Evolutionary conservation across 2,888 invertebrate genomes (phyloP), one percentile per base, ranked within the genome.

Genomic region (Calameuta idolon): DNA sequence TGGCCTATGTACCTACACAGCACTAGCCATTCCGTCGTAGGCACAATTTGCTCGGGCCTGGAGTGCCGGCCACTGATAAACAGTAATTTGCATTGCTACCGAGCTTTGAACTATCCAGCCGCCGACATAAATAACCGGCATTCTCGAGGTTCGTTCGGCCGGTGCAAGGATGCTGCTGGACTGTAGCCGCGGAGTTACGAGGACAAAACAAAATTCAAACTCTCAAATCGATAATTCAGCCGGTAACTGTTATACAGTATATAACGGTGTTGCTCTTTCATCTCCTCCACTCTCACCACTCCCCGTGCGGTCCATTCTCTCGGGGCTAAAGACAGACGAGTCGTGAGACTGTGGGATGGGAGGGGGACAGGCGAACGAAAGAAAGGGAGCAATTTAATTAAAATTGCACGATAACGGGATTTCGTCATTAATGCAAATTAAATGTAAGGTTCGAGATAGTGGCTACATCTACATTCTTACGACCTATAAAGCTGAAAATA

Each of bases 11-110:
- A 78, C 79, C 37, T 78, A 55, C 73, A 77, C 34, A 33, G 34
- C 77, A 81, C 81, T 83, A 82, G 81, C 82, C 79, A 83, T 83
- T 83, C 82, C 79, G 81, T 84, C 83, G 79, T 84, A 84, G 83
- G 80, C 83, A 79, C 81, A 79, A 85, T 83, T 83, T 82, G 80
- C 81, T 81, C 34, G 69, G 71, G 76, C 55, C 77, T 81, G 77
- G 78, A 81, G 80, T 82, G 83, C 80, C 79, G 81, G 74, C 75
- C 81, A 79, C 84, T 84, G 85, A 86, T 83, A 85, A 86, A 87
- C 85, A 85, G 82, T 85, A 84, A 87, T 86, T 87, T 85, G 84
- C 85, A 85, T 85, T 86, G 82, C 82, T 81, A 79, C 81, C 78
- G 78, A 79, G 78, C 84, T 82, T 80, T 80, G 82, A 81, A 84